A percentile compares a stretch with the other conserved stretches of the same genome.
Conservation (phyloP, 2,888 invertebrate genomes). For the Volucella bombylans region DNA sequence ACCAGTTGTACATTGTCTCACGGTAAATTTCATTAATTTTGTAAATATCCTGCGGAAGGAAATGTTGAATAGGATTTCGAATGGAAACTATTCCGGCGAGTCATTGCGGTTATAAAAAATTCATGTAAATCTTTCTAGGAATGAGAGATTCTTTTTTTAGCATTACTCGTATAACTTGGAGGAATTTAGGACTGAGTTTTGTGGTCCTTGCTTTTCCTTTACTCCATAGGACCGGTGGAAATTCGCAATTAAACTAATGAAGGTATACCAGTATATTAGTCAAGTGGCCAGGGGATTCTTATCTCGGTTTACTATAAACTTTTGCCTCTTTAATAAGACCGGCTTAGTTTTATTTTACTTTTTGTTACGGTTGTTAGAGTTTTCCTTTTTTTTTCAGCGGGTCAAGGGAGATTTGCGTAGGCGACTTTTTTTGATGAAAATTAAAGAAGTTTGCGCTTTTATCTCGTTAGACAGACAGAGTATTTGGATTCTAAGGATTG, state of each 20-base stretch:
- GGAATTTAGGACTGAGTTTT: no score
- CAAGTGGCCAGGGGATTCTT: slow-evolving; percentile 65
- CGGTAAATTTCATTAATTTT: slow-evolving; percentile 62
- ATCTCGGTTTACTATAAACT: slow-evolving; percentile 49
- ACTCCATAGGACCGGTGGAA: slow-evolving; percentile 27
- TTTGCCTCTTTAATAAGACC: slow-evolving; percentile 56
- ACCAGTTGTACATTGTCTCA: slow-evolving; percentile 50
- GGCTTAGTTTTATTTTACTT: slow-evolving; percentile 43
- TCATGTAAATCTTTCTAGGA: slow-evolving; percentile 54
- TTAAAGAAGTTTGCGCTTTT: no score
- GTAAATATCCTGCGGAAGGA: slow-evolving; percentile 15
- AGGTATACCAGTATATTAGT: slow-evolving; percentile 48
- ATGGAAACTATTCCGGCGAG: slow-evolving; percentile 8
- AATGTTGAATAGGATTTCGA: background rate
- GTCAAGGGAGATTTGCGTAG: slow-evolving; percentile 6
- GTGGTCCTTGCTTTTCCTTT: no score
- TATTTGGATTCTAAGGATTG: no score
- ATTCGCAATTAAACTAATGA: slow-evolving; percentile 63
- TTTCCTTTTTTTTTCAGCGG: background rate
- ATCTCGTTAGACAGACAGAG: no score
- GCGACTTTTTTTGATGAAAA: no score
- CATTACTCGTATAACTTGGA: background rate
- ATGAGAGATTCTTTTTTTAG: slow-evolving; percentile 6
- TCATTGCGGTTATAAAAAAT: slow-evolving; percentile 38
- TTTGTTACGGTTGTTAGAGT: slow-evolving; percentile 1